Percentiles rank a stretch among this genome's conserved stretches.
These are phyloP conservation scores for Coptodon bakossiorum DNA, from an alignment of 2,113 vertebrate species.

Conservation along the genomic window DNA sequence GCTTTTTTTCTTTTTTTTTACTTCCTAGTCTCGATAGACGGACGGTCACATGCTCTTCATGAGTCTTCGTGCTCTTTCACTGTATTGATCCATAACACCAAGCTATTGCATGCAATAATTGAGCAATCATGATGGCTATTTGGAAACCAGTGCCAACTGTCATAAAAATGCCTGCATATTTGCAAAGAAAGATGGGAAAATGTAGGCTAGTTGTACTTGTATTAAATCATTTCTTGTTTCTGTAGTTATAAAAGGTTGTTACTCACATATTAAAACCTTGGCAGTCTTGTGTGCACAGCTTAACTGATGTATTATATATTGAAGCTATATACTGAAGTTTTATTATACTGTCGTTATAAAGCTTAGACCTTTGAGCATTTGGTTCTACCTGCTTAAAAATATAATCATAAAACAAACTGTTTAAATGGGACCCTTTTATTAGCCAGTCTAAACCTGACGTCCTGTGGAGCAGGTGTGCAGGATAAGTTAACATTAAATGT, in stretches of 20 bases:
- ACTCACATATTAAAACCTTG: fast-evolving
- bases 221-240: neutral
- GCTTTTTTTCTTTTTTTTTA: neutral
- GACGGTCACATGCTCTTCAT: constrained; percentile 25
- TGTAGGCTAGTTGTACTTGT: neutral
- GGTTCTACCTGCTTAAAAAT: neutral
- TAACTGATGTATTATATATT: neutral
- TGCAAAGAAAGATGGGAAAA: neutral
- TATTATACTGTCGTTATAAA: neutral
- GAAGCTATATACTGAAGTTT: neutral
- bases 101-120: neutral
- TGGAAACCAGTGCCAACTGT: neutral
- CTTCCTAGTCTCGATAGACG: neutral
- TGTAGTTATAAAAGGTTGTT: neutral
- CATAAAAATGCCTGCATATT: neutral
- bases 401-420: neutral
- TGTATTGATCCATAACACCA: neutral
- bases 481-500: neutral
- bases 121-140: neutral
- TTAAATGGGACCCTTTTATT: neutral
- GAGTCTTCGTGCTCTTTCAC: neutral
- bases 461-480: neutral
- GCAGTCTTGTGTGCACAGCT: neutral
- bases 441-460: neutral
- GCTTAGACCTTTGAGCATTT: neutral